A percentile compares a stretch with the other conserved stretches of the same genome.
Evolutionary conservation across 2,888 invertebrate genomes (phyloP).

Genomic region (Drosophila neoperkinsi): DNA sequence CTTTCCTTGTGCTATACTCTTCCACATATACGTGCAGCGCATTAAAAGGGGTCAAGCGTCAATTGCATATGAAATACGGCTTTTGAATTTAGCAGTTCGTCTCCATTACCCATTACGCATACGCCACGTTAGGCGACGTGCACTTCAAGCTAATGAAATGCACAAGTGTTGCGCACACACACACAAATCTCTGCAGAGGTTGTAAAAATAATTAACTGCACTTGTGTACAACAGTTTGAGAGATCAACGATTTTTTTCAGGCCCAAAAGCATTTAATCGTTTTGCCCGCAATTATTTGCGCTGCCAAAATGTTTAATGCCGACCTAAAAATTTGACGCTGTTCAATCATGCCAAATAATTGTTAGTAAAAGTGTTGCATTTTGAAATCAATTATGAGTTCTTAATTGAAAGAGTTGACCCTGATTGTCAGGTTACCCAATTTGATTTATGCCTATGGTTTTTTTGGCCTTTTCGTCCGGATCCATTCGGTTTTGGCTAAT

Average conservation of each 20-base stretch:
- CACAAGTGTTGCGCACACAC: conserved; percentile 53
- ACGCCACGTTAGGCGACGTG: conserved; percentile 49
- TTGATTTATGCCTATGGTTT: conserved; percentile 58
- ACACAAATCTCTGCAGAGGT: conserved; percentile 7
- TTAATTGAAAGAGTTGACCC: conserved; percentile 47
- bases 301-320: not conserved
- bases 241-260: not conserved
- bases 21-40: conserved; percentile 6
- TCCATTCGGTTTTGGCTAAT: not conserved
- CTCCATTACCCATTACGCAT: conserved; percentile 55
- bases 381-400: conserved; percentile 59
- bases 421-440: conserved; percentile 50
- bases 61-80: conserved; percentile 50
- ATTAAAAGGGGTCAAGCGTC: conserved; percentile 54
- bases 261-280: not conserved
- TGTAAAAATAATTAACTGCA: conserved; percentile 40
- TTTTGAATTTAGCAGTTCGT: conserved; percentile 29
- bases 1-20: not conserved
- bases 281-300: not conserved
- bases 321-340: not conserved
- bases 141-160: conserved; percentile 57
- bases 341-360: conserved; percentile 2
- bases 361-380: not conserved
- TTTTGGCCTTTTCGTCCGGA: not conserved
- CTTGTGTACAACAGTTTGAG: conserved; percentile 27